phyloP scores from a whole-genome alignment of 2,888 invertebrate species.

The Halictus ligatus region DNA sequence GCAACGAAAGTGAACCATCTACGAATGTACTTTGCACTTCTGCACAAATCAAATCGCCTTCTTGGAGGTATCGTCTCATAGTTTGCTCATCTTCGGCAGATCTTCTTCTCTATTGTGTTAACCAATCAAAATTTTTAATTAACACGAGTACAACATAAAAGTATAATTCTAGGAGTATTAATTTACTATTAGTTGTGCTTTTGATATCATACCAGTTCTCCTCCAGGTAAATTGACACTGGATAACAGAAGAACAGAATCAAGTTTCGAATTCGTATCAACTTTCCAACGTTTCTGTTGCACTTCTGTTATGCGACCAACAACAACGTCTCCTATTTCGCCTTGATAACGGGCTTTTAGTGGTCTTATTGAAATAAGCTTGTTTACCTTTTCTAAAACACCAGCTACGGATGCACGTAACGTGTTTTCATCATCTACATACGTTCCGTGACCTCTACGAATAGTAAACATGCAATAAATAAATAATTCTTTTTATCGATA shows the following conservation, averaged over 20 bases:
- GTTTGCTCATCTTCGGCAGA: conserved; percentile 98
- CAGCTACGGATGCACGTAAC: conserved; percentile 96
- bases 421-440: conserved; percentile 92
- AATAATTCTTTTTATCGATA: neutral
- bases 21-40: conserved; percentile 97
- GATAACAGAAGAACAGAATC: conserved; percentile 95
- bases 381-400: conserved; percentile 97
- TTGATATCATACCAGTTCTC: conserved; percentile 91
- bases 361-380: conserved; percentile 96
- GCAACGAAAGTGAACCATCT: conserved; percentile 96
- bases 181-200: neutral
- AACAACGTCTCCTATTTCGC: conserved; percentile 98
- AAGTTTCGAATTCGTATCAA: conserved; percentile 95
- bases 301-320: conserved; percentile 97
- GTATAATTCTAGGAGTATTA: neutral
- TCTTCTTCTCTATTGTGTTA: conserved; percentile 88
- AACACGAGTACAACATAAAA: neutral
- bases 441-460: conserved; percentile 96
- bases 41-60: conserved; percentile 98
- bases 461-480: neutral
- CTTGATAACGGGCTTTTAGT: conserved; percentile 94
- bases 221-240: conserved; percentile 98
- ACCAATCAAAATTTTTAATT: neutral
- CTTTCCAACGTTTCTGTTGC: conserved; percentile 97
- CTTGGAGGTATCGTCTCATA: conserved; percentile 97